Base-by-base conservation (phyloP, 2,113 vertebrate species). In the Mirounga angustirostris region DNA sequence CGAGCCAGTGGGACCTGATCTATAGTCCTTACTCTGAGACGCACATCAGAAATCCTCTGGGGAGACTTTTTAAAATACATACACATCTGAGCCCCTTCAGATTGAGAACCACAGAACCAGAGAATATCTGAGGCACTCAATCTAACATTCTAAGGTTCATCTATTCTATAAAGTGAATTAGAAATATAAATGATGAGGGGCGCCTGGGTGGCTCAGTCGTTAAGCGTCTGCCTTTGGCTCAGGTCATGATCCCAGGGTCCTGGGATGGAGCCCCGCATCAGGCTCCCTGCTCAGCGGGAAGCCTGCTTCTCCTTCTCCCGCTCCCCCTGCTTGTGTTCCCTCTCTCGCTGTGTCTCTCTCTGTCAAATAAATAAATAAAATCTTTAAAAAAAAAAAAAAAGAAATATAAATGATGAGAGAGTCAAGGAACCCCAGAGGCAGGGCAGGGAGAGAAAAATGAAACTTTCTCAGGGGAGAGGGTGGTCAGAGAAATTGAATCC, bases 101-200 rank as follows among this genome's bases (percentile, higher is more conserved):
- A 79, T 0, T 74, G 56, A 93, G 52, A 95, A 87, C 73, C 52
- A 95, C 7, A 33, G 50, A 80, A 58, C 15, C 46, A 83, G 7
- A 96, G 30, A 88, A 61, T 52, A 33, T 79, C 59, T 78, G 26
- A 96, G 78, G 50, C 19, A 74, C 15, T 8, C 50, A 81, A 24
- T 88, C n/a, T 88, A 87, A 91, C 28, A 90, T 86, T 69, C 30
- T 83, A 86, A 93, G 16, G 59, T 82, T 95, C n/a, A 76, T 46
- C 28, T 92, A 90, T 16, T n/a, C 87, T 73, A 80, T 46, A 89
- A 96, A 95, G 58, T 18, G 28, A 36, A 80, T 67, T 87, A 59
- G 69, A 89, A 91, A 50, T 71, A 52, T 73, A 93, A 91, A 19
- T 74, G 4, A 96, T 46, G 18, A 59, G 28, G 36, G 36, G 36